A percentile compares a stretch with the other conserved stretches of the same genome.
These are phyloP conservation scores for Cebus imitator DNA, from an alignment of 2,113 vertebrate species.

Conservation along the genomic window DNA sequence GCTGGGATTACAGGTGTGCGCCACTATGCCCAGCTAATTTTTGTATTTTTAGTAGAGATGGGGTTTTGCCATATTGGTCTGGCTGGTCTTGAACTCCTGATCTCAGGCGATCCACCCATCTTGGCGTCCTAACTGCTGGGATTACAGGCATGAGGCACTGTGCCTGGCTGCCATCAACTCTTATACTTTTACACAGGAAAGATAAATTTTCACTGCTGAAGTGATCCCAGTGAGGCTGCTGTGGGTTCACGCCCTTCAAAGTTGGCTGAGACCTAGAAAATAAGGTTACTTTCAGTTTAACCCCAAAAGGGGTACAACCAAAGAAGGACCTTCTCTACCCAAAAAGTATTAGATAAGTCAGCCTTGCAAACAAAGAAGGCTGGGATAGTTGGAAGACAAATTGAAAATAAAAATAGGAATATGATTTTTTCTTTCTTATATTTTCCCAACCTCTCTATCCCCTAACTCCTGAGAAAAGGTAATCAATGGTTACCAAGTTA, in stretches of 20 bases:
- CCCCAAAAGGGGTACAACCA: neutral
- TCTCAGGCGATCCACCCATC: too few species aligned
- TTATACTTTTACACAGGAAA: neutral
- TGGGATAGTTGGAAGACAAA: neutral
- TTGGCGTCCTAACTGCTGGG: too few species aligned
- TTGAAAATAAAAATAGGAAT: neutral
- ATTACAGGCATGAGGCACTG: too few species aligned
- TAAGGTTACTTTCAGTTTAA: neutral
- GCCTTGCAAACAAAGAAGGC: neutral
- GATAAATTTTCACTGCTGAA: neutral
- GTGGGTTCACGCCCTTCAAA: conserved; percentile 11
- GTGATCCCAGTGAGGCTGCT: neutral
- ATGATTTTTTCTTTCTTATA: neutral
- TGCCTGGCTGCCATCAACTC: too few species aligned
- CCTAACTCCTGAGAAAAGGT: neutral
- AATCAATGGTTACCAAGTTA: neutral
- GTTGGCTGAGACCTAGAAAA: conserved; percentile 13
- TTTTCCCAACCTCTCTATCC: neutral
- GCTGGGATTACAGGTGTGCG: too few species aligned
- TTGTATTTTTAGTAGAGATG: too few species aligned
- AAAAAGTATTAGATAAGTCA: neutral
- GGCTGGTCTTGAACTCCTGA: too few species aligned
- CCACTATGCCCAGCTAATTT: too few species aligned
- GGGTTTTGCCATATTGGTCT: too few species aligned
- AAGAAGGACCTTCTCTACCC: neutral